These are phyloP conservation scores for Dinomys branickii DNA, from an alignment of 2,113 vertebrate genomes.

Conservation along the genomic window DNA sequence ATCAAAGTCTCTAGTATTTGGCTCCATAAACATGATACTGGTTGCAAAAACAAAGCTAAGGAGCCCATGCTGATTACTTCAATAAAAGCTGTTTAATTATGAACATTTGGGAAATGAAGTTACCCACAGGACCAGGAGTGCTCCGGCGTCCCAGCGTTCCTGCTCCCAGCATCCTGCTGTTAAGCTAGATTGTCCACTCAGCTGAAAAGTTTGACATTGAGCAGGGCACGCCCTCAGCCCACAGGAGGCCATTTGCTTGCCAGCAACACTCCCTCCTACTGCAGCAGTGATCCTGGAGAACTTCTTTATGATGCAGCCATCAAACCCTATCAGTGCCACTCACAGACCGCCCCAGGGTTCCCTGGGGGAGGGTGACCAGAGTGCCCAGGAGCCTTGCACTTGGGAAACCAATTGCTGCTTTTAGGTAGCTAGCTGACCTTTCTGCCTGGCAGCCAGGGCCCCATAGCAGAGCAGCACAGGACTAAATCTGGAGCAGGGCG, in stretches of 20 bases:
- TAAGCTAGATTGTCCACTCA: slow-evolving; percentile 80
- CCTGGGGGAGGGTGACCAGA: neutral
- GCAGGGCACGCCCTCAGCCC: neutral
- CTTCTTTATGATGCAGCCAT: neutral
- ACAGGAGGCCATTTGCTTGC: neutral
- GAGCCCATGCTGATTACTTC: slow-evolving; percentile 94
- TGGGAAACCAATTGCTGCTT: neutral
- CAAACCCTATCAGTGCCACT: neutral
- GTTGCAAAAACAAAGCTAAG: slow-evolving; percentile 94
- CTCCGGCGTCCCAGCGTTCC: slow-evolving; percentile 86
- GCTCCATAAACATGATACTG: slow-evolving; percentile 95
- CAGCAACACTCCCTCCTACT: neutral
- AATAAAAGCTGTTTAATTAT: slow-evolving; percentile 97
- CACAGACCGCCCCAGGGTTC: neutral
- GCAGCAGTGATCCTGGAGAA: neutral
- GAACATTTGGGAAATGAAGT: slow-evolving; percentile 95
- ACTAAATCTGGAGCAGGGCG: neutral
- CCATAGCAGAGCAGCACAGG: neutral
- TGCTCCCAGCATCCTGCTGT: slow-evolving; percentile 88
- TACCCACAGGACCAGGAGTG: slow-evolving; percentile 89
- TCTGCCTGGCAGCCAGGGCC: neutral
- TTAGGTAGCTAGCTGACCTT: neutral
- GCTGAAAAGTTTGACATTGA: slow-evolving; percentile 77
- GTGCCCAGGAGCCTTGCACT: neutral
- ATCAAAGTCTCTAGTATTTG: slow-evolving; percentile 98